A percentile compares a stretch with the other conserved stretches of the same genome.
phyloP scores from a whole-genome alignment of 2,797 vertebrate species.

The Hephaestus fuliginosus region DNA sequence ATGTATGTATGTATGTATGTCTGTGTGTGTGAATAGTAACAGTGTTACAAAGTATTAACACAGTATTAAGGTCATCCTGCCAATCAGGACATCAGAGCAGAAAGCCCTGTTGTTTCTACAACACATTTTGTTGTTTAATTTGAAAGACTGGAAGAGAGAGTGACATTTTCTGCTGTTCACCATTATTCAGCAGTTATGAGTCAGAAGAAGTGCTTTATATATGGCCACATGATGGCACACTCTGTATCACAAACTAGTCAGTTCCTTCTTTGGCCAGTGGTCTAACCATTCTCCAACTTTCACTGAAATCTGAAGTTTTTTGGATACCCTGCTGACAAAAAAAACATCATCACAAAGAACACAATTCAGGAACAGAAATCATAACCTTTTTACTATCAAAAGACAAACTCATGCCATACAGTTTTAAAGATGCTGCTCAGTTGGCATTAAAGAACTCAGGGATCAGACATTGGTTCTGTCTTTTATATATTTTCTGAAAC shows the following conservation, averaged over 20 bases:
- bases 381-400: neutral
- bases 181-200: neutral
- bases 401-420: neutral
- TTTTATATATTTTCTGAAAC: conserved; percentile 9
- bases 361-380: too few relatives aligned
- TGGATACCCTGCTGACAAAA: neutral
- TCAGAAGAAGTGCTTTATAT: neutral
- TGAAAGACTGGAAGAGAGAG: neutral
- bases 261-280: neutral
- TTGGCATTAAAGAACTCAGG: neutral
- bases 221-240: neutral
- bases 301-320: neutral
- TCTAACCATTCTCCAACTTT: neutral
- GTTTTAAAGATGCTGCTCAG: too few relatives aligned
- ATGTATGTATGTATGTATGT: too few relatives aligned
- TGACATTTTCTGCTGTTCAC: neutral
- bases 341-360: too few relatives aligned
- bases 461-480: neutral
- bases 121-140: too few relatives aligned
- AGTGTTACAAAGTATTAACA: too few relatives aligned
- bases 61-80: too few relatives aligned
- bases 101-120: too few relatives aligned
- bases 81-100: too few relatives aligned
- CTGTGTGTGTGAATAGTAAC: too few relatives aligned
- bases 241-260: neutral